Evolutionary conservation across 2,797 vertebrate genomes (phyloP).

Genomic region (Vultur gryphus): DNA sequence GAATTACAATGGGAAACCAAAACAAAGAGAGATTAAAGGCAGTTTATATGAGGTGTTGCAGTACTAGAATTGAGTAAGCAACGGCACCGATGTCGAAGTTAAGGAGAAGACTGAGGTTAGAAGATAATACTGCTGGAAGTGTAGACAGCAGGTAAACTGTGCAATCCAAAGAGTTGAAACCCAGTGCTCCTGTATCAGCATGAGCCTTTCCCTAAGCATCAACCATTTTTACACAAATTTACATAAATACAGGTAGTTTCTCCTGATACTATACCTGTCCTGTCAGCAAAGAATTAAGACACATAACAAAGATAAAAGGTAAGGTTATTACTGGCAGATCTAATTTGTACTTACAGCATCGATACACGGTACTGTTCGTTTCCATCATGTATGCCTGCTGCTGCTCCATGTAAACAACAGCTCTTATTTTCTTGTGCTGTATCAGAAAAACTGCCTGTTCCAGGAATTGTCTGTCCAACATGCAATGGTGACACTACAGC

Average conservation of each 20-base stretch:
- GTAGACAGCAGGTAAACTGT: background rate
- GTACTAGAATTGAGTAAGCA: background rate
- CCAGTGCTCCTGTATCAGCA: fast-evolving
- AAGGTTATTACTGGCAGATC: background rate
- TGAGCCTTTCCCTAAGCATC: background rate
- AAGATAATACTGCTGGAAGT: background rate
- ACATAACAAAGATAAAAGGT: background rate
- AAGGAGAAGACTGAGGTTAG: background rate
- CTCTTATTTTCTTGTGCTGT: background rate
- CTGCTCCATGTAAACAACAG: background rate
- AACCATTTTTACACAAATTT: background rate
- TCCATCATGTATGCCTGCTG: background rate
- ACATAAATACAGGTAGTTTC: background rate
- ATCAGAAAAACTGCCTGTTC: background rate
- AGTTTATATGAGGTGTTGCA: background rate
- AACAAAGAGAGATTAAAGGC: background rate
- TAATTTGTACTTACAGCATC: background rate
- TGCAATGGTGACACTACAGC: background rate
- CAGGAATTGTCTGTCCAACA: background rate
- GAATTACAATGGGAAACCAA: background rate
- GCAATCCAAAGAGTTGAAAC: background rate
- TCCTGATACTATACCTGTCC: fast-evolving
- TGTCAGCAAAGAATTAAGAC: background rate
- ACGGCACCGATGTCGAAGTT: fast-evolving
- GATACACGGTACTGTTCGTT: fast-evolving